phyloP scores from a whole-genome alignment of 2,888 invertebrate species.

The Subacronicta megacephala region DNA sequence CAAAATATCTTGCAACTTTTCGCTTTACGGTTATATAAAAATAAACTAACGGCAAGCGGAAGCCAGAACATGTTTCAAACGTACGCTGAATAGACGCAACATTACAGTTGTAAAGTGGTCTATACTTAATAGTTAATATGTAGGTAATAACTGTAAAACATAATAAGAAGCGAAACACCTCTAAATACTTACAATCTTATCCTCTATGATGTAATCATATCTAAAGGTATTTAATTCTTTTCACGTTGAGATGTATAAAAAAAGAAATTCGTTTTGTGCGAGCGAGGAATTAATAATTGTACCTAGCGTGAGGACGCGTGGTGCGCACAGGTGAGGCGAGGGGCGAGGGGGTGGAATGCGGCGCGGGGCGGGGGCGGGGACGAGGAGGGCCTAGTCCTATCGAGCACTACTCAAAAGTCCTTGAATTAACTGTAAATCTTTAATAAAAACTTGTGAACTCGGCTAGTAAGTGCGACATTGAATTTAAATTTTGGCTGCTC shows the following conservation, averaged over 20 bases:
- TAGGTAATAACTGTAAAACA: too few species aligned
- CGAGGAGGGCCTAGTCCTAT: slow-evolving; percentile 2
- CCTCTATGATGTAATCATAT: slow-evolving; percentile 32
- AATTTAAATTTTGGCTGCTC: slow-evolving; percentile 61
- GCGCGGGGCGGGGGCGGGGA: too few species aligned
- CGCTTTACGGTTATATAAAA: too few species aligned
- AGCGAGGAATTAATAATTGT: slow-evolving; percentile 49
- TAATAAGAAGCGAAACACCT: slow-evolving; percentile 11
- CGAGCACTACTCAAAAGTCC: slow-evolving; percentile 22
- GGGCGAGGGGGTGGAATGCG: not conserved
- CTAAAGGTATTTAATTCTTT: slow-evolving; percentile 40
- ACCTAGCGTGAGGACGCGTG: slow-evolving; percentile 24
- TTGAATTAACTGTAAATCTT: slow-evolving; percentile 60
- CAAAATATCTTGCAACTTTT: too few species aligned
- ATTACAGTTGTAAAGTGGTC: too few species aligned
- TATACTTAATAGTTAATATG: too few species aligned
- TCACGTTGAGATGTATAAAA: slow-evolving; percentile 33
- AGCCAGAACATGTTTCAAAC: too few species aligned
- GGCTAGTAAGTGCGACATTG: slow-evolving; percentile 67
- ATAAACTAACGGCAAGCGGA: too few species aligned
- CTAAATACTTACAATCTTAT: slow-evolving; percentile 21
- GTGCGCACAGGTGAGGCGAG: slow-evolving; percentile 31
- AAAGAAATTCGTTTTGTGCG: slow-evolving; percentile 43
- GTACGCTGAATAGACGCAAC: too few species aligned
- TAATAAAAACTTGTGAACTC: slow-evolving; percentile 64